A percentile compares a stretch with the other conserved stretches of the same genome.
Conservation (phyloP, 1,140 invertebrate genomes). For the Drosophila insularis region DNA sequence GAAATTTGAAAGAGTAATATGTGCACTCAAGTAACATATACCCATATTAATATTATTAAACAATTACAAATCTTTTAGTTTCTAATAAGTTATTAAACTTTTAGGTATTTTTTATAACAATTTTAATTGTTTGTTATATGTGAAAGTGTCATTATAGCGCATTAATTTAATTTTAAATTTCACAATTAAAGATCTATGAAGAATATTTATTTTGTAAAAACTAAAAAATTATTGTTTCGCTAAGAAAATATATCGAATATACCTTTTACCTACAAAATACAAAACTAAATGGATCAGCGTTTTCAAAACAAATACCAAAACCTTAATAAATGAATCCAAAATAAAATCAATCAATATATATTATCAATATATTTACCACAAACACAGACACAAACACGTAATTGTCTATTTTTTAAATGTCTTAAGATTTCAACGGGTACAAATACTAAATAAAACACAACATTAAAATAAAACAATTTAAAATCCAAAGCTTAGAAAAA, state of each 20-base stretch:
- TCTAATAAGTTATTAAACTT: too few relatives aligned
- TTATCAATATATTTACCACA: constrained; percentile 26
- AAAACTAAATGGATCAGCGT: constrained; percentile 60
- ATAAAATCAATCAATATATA: constrained; percentile 53
- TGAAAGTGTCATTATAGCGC: too few relatives aligned
- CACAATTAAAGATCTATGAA: too few relatives aligned
- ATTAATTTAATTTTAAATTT: too few relatives aligned
- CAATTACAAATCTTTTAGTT: too few relatives aligned
- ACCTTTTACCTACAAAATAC: constrained; percentile 38
- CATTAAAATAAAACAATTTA: background rate
- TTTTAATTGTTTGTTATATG: too few relatives aligned
- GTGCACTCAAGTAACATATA: too few relatives aligned
- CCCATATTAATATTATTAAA: too few relatives aligned
- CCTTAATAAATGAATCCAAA: constrained; percentile 28
- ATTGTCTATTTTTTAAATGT: constrained; percentile 64
- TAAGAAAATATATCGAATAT: background rate
- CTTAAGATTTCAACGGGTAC: constrained; percentile 44
- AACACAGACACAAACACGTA: constrained; percentile 21
- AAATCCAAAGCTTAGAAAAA: background rate
- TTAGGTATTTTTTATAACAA: too few relatives aligned
- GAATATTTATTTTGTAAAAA: background rate
- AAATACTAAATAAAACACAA: background rate
- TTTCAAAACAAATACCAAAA: constrained; percentile 51
- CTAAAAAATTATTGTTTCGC: background rate
- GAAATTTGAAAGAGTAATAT: too few relatives aligned